Conservation (phyloP, 1,140 invertebrate species). For the Artemia franciscana region DNA sequence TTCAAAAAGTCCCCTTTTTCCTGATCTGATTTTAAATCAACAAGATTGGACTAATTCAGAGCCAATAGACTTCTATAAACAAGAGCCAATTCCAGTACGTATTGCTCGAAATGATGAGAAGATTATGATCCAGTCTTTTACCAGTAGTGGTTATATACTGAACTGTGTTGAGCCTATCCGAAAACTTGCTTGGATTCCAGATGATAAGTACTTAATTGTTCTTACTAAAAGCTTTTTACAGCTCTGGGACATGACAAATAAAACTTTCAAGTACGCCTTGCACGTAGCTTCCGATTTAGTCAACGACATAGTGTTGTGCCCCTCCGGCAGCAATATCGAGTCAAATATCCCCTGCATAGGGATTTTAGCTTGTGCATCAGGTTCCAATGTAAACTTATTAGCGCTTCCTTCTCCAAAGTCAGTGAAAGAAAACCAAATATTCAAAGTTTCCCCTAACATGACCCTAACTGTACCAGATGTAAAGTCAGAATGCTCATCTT, state of each 20-base stretch:
- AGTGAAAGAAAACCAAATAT: not conserved
- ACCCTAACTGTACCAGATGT: not conserved
- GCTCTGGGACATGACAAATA: not conserved
- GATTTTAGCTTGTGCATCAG: not conserved
- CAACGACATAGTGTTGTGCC: not conserved
- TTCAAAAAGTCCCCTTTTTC: no score
- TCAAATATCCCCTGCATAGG: not conserved
- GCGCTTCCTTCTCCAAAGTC: not conserved
- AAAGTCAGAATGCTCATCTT: not conserved
- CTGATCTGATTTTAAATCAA: no score
- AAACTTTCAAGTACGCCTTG: not conserved
- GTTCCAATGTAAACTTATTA: not conserved
- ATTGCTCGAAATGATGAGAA: no score
- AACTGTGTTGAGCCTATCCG: not conserved
- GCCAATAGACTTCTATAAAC: no score
- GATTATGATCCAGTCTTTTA: not conserved
- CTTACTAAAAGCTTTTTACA: not conserved
- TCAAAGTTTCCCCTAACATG: not conserved
- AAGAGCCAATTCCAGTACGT: no score
- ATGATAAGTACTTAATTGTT: not conserved
- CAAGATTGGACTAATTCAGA: no score
- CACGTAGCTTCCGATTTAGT: not conserved
- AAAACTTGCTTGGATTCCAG: not conserved
- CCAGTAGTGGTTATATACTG: not conserved
- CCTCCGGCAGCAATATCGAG: not conserved